phyloP scores from a whole-genome alignment of 2,113 vertebrate species.

The Scortum barcoo region DNA sequence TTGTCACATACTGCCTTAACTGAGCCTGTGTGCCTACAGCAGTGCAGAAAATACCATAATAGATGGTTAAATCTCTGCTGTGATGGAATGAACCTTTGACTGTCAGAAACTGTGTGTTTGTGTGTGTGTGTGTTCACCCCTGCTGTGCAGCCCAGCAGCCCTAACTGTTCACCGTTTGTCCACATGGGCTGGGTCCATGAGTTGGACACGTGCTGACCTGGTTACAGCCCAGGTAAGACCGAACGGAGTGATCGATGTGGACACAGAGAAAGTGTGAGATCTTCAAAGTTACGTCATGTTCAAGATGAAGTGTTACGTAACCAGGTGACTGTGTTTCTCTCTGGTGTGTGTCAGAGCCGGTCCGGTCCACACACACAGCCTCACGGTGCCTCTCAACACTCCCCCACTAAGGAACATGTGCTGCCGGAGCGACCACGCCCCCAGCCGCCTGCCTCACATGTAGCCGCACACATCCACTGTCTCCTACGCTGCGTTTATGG shows the following conservation, averaged over 20 bases:
- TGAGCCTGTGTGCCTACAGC: too few relatives aligned
- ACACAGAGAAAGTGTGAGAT: background rate
- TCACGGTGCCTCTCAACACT: background rate
- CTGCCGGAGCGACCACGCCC: slow-evolving; percentile 43
- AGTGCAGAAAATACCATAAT: too few relatives aligned
- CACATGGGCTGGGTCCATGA: too few relatives aligned
- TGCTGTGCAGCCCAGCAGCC: too few relatives aligned
- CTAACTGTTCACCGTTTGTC: too few relatives aligned
- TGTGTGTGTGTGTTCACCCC: too few relatives aligned
- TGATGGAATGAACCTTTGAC: too few relatives aligned
- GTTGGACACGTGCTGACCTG: too few relatives aligned
- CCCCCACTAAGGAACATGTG: slow-evolving; percentile 50
- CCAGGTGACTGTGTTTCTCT: background rate
- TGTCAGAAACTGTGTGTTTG: too few relatives aligned
- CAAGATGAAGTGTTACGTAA: slow-evolving; percentile 31
- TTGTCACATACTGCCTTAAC: too few relatives aligned
- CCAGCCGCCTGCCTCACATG: slow-evolving; percentile 49
- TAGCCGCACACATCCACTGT: slow-evolving; percentile 35
- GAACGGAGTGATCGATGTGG: background rate
- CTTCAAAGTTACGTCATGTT: background rate
- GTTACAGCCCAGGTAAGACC: too few relatives aligned
- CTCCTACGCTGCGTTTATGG: slow-evolving; percentile 9
- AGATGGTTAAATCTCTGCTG: too few relatives aligned
- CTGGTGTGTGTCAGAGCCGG: background rate
- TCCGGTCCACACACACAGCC: slow-evolving; percentile 1